These are phyloP conservation scores for Lethenteron reissneri DNA, from an alignment of 2,113 vertebrate species.

Conservation along the genomic window DNA sequence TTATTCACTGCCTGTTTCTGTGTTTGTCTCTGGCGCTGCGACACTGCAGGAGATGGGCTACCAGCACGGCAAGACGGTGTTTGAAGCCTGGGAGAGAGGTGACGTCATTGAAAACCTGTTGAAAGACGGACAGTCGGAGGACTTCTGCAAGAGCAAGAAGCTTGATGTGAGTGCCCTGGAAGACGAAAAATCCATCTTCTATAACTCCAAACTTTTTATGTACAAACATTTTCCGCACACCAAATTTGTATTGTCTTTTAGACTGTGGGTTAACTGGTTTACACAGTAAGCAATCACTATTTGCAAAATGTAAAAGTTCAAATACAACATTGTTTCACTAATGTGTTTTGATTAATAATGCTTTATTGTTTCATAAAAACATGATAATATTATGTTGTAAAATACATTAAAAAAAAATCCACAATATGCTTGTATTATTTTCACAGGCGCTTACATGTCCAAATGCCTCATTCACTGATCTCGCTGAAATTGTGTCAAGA, in stretches of 20 bases:
- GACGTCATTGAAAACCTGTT: constrained; percentile 63
- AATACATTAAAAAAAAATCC: no score
- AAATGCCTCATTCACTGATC: constrained; percentile 71
- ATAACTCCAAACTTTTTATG: no score
- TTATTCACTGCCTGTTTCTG: background rate
- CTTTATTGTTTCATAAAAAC: no score
- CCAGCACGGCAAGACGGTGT: constrained; percentile 58
- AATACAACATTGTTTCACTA: no score
- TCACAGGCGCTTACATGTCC: constrained; percentile 52
- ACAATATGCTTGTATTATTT: background rate
- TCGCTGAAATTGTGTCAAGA: constrained; percentile 71
- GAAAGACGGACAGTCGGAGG: constrained; percentile 48
- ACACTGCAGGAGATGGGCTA: constrained; percentile 54
- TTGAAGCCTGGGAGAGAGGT: constrained; percentile 55
- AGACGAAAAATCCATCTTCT: no score
- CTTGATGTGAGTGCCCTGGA: constrained; percentile 28
- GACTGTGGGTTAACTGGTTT: no score
- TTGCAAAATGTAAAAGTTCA: no score
- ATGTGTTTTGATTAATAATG: no score
- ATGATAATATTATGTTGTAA: no score
- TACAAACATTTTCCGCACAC: no score
- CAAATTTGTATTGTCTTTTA: no score
- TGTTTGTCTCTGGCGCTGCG: background rate
- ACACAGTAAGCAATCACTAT: no score
- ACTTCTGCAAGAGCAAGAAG: constrained; percentile 39